Conservation (phyloP, 2,797 vertebrate genomes). For the Rhincodon typus region DNA sequence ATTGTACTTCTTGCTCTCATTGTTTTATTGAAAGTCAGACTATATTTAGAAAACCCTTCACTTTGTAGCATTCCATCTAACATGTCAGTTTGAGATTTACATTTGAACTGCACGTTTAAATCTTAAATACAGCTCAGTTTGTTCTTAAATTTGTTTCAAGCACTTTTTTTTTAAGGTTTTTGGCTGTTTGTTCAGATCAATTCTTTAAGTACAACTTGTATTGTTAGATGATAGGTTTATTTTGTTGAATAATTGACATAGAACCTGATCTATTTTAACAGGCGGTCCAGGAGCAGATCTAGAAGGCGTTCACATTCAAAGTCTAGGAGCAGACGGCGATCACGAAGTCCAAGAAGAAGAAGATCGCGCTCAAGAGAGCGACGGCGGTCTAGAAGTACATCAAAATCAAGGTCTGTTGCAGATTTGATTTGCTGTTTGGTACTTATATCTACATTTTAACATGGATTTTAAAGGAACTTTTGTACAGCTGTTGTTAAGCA, state of each 20-base stretch:
- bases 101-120: not conserved
- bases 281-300: constrained; percentile 87
- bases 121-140: not conserved
- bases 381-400: constrained; percentile 75
- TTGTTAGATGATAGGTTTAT: not conserved
- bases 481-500: not conserved
- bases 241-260: not conserved
- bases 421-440: not conserved
- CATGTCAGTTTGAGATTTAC: not conserved
- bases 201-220: not conserved
- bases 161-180: not conserved
- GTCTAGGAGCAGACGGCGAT: constrained; percentile 80
- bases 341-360: constrained; percentile 83
- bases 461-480: not conserved
- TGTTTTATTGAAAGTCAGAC: not conserved
- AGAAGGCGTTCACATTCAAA: constrained; percentile 82
- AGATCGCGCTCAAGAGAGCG: constrained; percentile 82
- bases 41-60: not conserved
- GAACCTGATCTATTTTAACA: constrained; percentile 47
- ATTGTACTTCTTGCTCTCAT: not conserved
- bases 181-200: not conserved
- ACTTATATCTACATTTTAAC: not conserved
- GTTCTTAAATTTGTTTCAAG: not conserved
- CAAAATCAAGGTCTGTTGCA: constrained; percentile 67
- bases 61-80: not conserved